Base-by-base conservation (phyloP, 35 echinoderm and acorn worm genomes). In the Amphiura filiformis region DNA sequence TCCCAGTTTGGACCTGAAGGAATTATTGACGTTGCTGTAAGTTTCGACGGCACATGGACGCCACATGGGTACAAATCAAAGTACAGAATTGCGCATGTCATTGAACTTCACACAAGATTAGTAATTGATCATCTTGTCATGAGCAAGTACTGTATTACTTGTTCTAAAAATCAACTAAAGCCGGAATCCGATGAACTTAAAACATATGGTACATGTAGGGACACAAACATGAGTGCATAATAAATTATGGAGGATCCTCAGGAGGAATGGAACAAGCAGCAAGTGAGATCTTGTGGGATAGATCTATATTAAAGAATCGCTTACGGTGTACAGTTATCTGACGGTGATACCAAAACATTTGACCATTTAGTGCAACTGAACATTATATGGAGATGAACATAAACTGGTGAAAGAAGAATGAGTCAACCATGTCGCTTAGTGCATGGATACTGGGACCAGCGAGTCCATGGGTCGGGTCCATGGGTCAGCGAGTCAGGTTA, bases 291-390 rank as follows among this genome's bases (percentile, higher is more conserved):
- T 3, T 70, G 26, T 70, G 61, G 61, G 26, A 23, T 77, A 41
- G 1, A 84, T 57, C 47, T 81, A 81, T n/a, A 32, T 35, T 13
- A 52, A 77, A 38, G 33, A 80, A 38, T 30, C 13, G 32, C 35
- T 57, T 80, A 28, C 79, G 22, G 39, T 91, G 49, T 91, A 86
- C 34, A 15, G 79, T 39, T 70, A n/a, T 83, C 76, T 26, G 89
- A 91, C 79, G 83, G 89, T 5, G 82, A 80, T 77, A 79, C 81
- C 23, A 85, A 85, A 47, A 86, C 89, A 31, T 91, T 86, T 49
- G 17, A 47, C 17, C 4, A 47, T 47, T 17, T 47, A 9, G 41
- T 47, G 41, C 17, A 4, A 4, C 4, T 47, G 41, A 39, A 35
- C 83, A 42, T 91, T 86, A 79, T 91, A 31, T 57, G 64, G 88